A percentile compares a stretch with the other conserved stretches of the same genome.
Conservation (phyloP, 2,888 invertebrate species). For the Blera fallax region DNA sequence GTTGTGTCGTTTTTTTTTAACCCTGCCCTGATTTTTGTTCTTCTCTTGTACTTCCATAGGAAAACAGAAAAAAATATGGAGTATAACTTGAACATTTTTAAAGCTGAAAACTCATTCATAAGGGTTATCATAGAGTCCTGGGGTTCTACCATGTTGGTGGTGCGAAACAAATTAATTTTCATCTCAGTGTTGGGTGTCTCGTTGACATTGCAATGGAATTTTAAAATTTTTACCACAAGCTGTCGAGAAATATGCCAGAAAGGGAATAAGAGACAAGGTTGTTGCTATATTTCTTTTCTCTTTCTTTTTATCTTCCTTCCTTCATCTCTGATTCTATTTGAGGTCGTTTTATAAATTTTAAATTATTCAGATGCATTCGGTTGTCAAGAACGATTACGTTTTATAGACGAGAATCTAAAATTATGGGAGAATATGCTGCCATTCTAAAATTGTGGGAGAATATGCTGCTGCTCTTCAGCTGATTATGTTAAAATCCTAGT, state of each 20-base stretch:
- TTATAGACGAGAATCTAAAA: too few relatives aligned
- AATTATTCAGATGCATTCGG: background rate
- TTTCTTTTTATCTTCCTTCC: background rate
- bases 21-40: constrained; percentile 45
- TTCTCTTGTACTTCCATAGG: background rate
- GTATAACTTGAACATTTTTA: constrained; percentile 44
- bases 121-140: constrained; percentile 35
- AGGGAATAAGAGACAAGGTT: background rate
- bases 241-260: background rate
- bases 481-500: too few relatives aligned
- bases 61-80: background rate
- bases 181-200: constrained; percentile 39
- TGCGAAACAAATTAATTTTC: constrained; percentile 60
- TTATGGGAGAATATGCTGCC: too few relatives aligned
- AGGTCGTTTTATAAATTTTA: background rate
- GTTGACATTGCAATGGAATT: constrained; percentile 59
- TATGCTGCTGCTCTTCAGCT: too few relatives aligned
- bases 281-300: background rate
- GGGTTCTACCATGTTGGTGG: constrained; percentile 19
- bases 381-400: too few relatives aligned
- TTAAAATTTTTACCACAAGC: background rate
- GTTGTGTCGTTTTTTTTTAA: constrained; percentile 29
- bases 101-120: constrained; percentile 46
- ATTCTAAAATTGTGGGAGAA: too few relatives aligned
- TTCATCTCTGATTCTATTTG: background rate